Percentiles rank a stretch among this genome's conserved stretches.
Conservation (phyloP, 2,888 invertebrate species). For the Agrotis segetum region DNA sequence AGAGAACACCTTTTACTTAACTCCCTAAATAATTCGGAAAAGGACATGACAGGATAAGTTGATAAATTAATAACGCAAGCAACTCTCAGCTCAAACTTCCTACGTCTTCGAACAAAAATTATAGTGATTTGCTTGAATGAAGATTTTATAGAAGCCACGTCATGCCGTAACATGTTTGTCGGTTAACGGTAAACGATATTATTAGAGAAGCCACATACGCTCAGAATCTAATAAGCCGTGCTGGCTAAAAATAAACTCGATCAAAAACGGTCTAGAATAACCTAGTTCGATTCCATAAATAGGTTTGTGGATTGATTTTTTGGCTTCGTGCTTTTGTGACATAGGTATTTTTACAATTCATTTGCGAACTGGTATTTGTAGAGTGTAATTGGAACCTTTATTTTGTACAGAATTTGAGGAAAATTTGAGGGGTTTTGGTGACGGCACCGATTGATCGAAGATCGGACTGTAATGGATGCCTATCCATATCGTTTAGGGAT, state of each 20-base stretch:
- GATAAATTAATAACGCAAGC: background rate
- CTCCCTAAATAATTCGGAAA: background rate
- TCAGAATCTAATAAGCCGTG: constrained; percentile 41
- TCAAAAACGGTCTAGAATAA: constrained; percentile 33
- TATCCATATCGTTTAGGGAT: background rate
- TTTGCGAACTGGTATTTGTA: constrained; percentile 7
- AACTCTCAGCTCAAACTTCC: background rate
- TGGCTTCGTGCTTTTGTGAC: background rate
- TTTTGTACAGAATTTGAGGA: background rate
- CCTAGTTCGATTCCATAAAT: constrained; percentile 14
- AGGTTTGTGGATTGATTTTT: constrained; percentile 5
- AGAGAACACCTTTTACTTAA: background rate
- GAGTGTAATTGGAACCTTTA: background rate
- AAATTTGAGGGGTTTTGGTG: too few species aligned
- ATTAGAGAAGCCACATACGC: constrained; percentile 25
- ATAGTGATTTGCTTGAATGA: constrained; percentile 7
- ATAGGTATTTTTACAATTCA: background rate
- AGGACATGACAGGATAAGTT: background rate
- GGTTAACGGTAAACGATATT: constrained; percentile 7
- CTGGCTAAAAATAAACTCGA: constrained; percentile 39
- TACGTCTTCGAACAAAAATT: background rate
- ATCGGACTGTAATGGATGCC: background rate
- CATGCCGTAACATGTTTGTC: constrained; percentile 5
- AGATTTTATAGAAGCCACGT: constrained; percentile 1
- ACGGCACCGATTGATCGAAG: background rate